Conservation (phyloP, 1,140 invertebrate species). For the Drosophila ambigua region DNA sequence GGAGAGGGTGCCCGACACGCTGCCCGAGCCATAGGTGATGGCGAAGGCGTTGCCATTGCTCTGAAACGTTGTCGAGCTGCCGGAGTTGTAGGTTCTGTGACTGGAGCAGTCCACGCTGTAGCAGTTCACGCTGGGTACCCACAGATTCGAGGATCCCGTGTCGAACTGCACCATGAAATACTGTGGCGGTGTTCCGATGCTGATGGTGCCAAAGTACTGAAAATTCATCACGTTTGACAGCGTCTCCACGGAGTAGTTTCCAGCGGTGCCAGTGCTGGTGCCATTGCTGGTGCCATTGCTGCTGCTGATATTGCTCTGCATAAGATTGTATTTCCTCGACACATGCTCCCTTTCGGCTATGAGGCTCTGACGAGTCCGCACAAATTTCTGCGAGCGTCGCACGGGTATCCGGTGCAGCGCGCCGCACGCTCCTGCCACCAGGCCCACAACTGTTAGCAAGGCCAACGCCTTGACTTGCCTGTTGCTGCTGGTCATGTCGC, state of each 20-base stretch:
- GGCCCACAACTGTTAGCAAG: slow-evolving; percentile 6
- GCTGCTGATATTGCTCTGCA: too few species aligned
- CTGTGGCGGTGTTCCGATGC: slow-evolving; percentile 96
- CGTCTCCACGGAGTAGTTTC: slow-evolving; percentile 15
- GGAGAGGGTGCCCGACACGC: slow-evolving; percentile 96
- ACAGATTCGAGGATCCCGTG: slow-evolving; percentile 98
- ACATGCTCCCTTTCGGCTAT: slow-evolving; percentile 8
- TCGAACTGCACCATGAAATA: slow-evolving; percentile 98
- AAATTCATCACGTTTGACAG: slow-evolving; percentile 84
- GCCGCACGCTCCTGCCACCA: neutral
- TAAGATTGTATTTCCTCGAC: slow-evolving; percentile 15
- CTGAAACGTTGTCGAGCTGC: slow-evolving; percentile 91
- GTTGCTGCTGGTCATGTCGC: slow-evolving; percentile 13
- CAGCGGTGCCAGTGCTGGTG: neutral
- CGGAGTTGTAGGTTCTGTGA: slow-evolving; percentile 95
- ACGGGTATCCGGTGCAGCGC: slow-evolving; percentile 27
- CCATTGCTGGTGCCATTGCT: too few species aligned
- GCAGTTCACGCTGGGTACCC: slow-evolving; percentile 98
- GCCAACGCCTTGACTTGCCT: neutral
- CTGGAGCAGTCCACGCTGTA: slow-evolving; percentile 90
- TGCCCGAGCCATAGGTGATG: slow-evolving; percentile 98
- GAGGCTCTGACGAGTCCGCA: slow-evolving; percentile 8
- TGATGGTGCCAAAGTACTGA: slow-evolving; percentile 97
- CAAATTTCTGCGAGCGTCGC: slow-evolving; percentile 1
- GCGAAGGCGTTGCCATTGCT: slow-evolving; percentile 95